Evolutionary conservation across 92 coral and sea anemone genomes (phyloP).

Genomic region (Paragorgia papillata): DNA sequence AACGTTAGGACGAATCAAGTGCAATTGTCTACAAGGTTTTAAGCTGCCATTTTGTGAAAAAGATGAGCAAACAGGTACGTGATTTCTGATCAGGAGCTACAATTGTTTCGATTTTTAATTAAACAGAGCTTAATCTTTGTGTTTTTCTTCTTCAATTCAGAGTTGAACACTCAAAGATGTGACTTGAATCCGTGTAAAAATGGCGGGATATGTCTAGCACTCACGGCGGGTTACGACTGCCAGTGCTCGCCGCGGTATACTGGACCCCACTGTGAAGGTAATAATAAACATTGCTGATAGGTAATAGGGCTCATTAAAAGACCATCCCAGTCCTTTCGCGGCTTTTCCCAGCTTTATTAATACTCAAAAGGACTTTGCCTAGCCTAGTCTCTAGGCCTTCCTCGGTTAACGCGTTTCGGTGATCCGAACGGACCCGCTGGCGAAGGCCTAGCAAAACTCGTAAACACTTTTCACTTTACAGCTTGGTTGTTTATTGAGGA

Average conservation of each 20-base stretch:
- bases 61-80: background rate
- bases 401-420: no score
- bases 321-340: no score
- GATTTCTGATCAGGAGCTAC: constrained; percentile 1
- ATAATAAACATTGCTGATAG: no score
- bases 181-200: constrained; percentile 70
- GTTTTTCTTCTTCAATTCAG: constrained; percentile 16
- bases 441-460: no score
- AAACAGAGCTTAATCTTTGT: no score
- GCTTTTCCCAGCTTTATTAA: no score
- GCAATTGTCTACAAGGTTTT: constrained; percentile 68
- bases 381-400: no score
- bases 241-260: constrained; percentile 70
- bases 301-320: no score
- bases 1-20: constrained; percentile 43
- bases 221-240: constrained; percentile 65
- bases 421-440: no score
- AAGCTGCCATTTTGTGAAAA: constrained; percentile 61
- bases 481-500: no score
- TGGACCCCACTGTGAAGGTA: constrained; percentile 90
- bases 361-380: no score
- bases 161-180: constrained; percentile 58
- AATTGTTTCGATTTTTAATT: background rate
- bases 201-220: constrained; percentile 70
- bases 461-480: no score